phyloP scores from a whole-genome alignment of 2,888 invertebrate genomes.

The Gymnocheta viridis region DNA sequence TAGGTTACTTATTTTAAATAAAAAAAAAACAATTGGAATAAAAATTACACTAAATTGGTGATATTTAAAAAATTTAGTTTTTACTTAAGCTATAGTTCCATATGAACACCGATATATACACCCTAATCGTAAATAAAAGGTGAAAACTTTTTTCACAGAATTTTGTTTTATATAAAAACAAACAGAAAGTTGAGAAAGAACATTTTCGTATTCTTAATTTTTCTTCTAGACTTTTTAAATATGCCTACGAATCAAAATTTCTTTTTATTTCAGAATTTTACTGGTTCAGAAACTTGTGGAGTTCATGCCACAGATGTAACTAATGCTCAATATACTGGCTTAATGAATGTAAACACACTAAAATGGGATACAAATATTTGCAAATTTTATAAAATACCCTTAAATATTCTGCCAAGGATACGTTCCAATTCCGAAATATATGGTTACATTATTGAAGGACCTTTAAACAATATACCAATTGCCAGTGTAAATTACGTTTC shows the following conservation, averaged over 20 bases:
- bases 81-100: no score
- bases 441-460: constrained; percentile 89
- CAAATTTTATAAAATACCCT: constrained; percentile 93
- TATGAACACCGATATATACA: no score
- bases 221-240: no score
- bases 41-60: no score
- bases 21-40: no score
- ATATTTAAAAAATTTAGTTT: no score
- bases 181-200: no score
- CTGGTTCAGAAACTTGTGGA: constrained; percentile 84
- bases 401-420: constrained; percentile 92
- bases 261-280: constrained; percentile 83
- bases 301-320: constrained; percentile 97
- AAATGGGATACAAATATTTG: constrained; percentile 95
- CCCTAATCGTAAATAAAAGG: no score
- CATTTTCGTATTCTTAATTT: no score
- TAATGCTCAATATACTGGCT: constrained; percentile 97
- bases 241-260: not conserved
- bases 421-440: constrained; percentile 96
- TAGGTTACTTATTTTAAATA: no score
- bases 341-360: constrained; percentile 95
- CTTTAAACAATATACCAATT: constrained; percentile 91
- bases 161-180: no score
- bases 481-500: constrained; percentile 87
- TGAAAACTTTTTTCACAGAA: no score